Evolutionary conservation across 2,888 invertebrate genomes (phyloP).

Genomic region (Anaspis maculata): DNA sequence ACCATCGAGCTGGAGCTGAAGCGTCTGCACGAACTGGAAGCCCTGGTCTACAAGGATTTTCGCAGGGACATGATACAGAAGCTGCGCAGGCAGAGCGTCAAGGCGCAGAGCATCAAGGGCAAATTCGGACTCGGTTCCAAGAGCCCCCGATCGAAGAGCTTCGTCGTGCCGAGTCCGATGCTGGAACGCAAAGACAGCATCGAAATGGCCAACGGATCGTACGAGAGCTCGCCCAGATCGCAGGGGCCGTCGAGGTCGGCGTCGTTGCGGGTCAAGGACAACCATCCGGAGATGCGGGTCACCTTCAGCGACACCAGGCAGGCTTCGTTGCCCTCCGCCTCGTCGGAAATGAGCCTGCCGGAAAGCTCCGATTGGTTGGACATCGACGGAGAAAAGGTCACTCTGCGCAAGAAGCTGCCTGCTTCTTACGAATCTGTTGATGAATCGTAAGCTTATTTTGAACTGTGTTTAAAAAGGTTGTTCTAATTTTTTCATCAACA

Average conservation of each 20-base stretch:
- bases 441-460: no score
- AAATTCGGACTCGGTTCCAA: slow-evolving; percentile 62
- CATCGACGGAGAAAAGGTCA: slow-evolving; percentile 57
- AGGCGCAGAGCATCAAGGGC: slow-evolving; percentile 68
- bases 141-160: slow-evolving; percentile 65
- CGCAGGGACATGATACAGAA: slow-evolving; percentile 89
- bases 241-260: slow-evolving; percentile 67
- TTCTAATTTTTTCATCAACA: no score
- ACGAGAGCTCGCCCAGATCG: slow-evolving; percentile 65
- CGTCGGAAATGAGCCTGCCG: slow-evolving; percentile 57
- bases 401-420: slow-evolving; percentile 50
- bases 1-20: slow-evolving; percentile 91
- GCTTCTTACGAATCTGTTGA: slow-evolving; percentile 36
- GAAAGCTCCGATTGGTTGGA: slow-evolving; percentile 55
- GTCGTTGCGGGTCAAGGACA: slow-evolving; percentile 52
- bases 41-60: slow-evolving; percentile 90
- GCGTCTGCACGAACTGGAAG: slow-evolving; percentile 85
- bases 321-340: slow-evolving; percentile 70
- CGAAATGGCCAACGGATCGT: slow-evolving; percentile 37
- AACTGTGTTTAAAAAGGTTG: no score
- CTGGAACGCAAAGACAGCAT: slow-evolving; percentile 46
- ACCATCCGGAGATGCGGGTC: slow-evolving; percentile 46
- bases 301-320: slow-evolving; percentile 59
- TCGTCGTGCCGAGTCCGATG: slow-evolving; percentile 62
- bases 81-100: slow-evolving; percentile 74